Conservation (phyloP, 92 coral and sea anemone species). For the Nematostella vectensis region DNA sequence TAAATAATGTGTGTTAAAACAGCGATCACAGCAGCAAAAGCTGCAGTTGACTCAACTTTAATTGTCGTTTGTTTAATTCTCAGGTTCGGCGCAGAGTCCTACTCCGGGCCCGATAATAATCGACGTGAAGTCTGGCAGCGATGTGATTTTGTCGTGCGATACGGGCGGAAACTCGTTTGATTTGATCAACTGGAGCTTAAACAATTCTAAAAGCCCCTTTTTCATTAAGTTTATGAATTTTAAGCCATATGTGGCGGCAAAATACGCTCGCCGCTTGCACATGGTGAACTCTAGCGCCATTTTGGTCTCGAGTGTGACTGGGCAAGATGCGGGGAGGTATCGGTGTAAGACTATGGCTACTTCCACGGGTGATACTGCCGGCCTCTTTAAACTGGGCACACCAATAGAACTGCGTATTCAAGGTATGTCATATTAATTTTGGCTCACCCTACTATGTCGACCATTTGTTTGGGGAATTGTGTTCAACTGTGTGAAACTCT, state of each 20-base stretch:
- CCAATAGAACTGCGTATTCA: conserved; percentile 57
- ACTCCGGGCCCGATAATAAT: too few relatives aligned
- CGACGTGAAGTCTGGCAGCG: conserved; percentile 57
- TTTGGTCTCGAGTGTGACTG: conserved; percentile 54
- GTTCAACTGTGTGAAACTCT: too few relatives aligned
- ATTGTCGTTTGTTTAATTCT: too few relatives aligned
- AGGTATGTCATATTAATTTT: conserved; percentile 67
- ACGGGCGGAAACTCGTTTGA: conserved; percentile 20
- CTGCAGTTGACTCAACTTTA: too few relatives aligned
- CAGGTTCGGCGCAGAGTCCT: too few relatives aligned
- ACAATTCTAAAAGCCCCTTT: conserved; percentile 61
- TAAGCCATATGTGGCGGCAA: conserved; percentile 56
- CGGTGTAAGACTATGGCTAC: conserved; percentile 65
- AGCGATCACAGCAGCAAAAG: too few relatives aligned
- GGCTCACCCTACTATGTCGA: too few relatives aligned
- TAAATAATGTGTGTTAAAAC: too few relatives aligned
- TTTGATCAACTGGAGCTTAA: conserved; percentile 76
- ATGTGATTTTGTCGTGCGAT: conserved; percentile 59
- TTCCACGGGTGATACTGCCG: conserved; percentile 25
- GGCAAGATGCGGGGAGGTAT: conserved; percentile 72
- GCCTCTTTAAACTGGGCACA: conserved; percentile 59
- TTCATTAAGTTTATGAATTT: conserved; percentile 76
- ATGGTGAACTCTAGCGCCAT: conserved; percentile 64
- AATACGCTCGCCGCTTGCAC: conserved; percentile 67
- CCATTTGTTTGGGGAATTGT: too few relatives aligned